These are phyloP conservation scores for Cherax quadricarinatus DNA, from an alignment of 1,140 invertebrate species.

Conservation along the genomic window DNA sequence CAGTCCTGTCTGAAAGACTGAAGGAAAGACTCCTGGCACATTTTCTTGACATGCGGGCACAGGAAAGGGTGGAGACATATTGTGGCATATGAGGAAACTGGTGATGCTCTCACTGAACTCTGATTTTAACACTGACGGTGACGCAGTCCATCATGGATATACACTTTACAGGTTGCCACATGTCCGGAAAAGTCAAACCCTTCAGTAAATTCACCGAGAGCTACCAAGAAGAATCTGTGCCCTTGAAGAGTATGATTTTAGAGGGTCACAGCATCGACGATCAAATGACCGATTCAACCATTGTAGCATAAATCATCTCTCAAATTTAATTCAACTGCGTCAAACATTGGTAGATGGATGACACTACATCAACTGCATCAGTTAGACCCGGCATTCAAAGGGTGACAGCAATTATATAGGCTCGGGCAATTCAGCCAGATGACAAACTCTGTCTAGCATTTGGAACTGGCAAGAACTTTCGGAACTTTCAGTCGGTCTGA, in stretches of 20 bases:
- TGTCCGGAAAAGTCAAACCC: slow-evolving; percentile 35
- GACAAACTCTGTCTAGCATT: slow-evolving; percentile 11
- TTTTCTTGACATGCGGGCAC: slow-evolving; percentile 32
- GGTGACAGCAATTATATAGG: not conserved
- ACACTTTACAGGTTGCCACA: slow-evolving; percentile 26
- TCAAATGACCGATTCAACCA: not conserved
- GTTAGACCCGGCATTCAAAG: slow-evolving; percentile 40
- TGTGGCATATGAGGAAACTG: slow-evolving; percentile 50
- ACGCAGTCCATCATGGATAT: slow-evolving; percentile 48
- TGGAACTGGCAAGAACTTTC: slow-evolving; percentile 17
- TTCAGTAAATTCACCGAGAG: slow-evolving; percentile 45
- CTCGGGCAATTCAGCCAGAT: not conserved
- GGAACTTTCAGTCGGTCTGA: not conserved
- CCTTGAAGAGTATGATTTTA: slow-evolving; percentile 35
- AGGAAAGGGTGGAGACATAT: slow-evolving; percentile 50
- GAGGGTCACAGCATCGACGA: slow-evolving; percentile 45
- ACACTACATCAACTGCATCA: not conserved
- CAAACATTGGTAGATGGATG: slow-evolving; percentile 27
- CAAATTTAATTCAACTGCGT: slow-evolving; percentile 46
- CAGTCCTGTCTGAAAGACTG: slow-evolving; percentile 35
- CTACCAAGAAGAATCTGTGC: slow-evolving; percentile 37
- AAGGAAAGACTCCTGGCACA: slow-evolving; percentile 38
- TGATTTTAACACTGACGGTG: slow-evolving; percentile 43
- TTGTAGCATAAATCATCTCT: slow-evolving; percentile 15
- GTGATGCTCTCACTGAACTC: slow-evolving; percentile 52